phyloP scores from a whole-genome alignment of 2,888 invertebrate genomes.

The Coelogynopora nodosa region DNA sequence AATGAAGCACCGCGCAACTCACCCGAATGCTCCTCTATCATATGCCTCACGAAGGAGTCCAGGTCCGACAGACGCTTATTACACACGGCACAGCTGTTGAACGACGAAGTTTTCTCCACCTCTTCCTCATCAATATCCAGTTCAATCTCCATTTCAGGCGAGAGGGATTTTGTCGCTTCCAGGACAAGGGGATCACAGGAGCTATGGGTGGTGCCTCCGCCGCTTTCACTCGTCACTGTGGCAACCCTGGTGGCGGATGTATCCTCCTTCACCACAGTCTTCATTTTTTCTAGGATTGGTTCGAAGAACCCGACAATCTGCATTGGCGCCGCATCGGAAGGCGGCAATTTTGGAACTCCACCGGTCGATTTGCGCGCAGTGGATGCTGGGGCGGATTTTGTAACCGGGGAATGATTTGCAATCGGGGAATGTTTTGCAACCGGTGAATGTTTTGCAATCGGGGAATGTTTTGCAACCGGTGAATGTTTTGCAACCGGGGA shows the following conservation, averaged over 20 bases:
- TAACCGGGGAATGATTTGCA: neutral
- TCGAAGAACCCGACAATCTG: neutral
- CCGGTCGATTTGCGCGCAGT: neutral
- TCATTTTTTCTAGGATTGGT: neutral
- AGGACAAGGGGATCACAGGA: too few relatives aligned
- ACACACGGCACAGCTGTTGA: neutral
- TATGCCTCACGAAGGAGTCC: neutral
- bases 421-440: neutral
- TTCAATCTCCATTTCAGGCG: neutral
- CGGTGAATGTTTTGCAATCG: too few relatives aligned
- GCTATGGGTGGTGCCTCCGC: neutral
- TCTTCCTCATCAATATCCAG: neutral
- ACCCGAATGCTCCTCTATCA: conserved; percentile 10
- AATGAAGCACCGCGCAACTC: too few relatives aligned
- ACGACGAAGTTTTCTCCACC: neutral
- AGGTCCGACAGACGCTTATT: neutral
- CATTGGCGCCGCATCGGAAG: neutral
- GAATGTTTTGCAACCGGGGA: neutral
- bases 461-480: neutral
- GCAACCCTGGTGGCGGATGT: neutral
- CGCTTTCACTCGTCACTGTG: neutral
- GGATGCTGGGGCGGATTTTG: neutral
- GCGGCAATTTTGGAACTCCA: neutral
- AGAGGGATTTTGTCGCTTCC: too few relatives aligned
- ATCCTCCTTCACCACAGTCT: neutral